Percentiles rank a stretch among this genome's conserved stretches.
These are phyloP conservation scores for Hemichromis elongatus DNA, from an alignment of 2,113 vertebrate species.

Conservation along the genomic window DNA sequence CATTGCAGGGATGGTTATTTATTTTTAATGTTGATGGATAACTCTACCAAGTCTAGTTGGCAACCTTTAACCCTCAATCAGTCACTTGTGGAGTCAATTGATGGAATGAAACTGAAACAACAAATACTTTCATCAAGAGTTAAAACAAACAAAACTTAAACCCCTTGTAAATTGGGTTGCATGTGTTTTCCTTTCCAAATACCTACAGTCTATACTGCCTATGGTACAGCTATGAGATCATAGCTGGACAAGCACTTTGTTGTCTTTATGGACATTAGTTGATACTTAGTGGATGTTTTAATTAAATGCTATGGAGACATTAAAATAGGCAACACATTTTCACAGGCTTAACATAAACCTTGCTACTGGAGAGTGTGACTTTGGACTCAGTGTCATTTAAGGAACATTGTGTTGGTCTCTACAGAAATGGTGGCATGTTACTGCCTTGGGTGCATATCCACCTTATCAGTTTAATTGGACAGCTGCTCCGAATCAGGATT, in stretches of 20 bases:
- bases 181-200: neutral
- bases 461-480: slow-evolving; percentile 68
- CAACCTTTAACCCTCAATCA: neutral
- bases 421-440: slow-evolving; percentile 33
- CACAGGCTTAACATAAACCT: neutral
- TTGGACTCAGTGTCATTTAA: slow-evolving; percentile 31
- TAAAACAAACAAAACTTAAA: neutral
- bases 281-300: neutral
- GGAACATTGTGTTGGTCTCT: slow-evolving; percentile 10
- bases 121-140: neutral
- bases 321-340: slow-evolving; percentile 8
- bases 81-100: neutral
- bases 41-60: neutral
- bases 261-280: neutral
- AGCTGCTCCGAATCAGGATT: slow-evolving; percentile 66
- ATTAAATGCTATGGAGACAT: neutral
- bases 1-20: neutral
- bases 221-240: neutral
- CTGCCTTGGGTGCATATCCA: slow-evolving; percentile 52
- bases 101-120: neutral
- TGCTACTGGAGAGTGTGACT: slow-evolving; percentile 8
- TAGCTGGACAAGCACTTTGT: neutral
- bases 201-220: neutral
- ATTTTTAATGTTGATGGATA: neutral
- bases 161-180: neutral